These are phyloP conservation scores for Forbesichthys papilliferus DNA, from an alignment of 2,113 vertebrate genomes.

Conservation along the genomic window DNA sequence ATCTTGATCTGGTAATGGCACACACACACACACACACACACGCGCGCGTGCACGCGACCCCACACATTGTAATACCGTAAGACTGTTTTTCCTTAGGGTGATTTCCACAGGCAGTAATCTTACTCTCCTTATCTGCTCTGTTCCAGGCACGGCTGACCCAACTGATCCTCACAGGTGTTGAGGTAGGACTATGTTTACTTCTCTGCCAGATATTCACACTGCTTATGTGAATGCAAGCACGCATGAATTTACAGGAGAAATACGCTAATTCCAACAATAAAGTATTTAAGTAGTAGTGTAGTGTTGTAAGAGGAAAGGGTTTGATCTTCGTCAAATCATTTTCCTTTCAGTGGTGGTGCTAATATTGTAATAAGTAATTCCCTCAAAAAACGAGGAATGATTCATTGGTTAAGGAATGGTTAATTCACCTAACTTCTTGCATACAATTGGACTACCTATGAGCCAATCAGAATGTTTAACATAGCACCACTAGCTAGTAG, in stretches of 20 bases:
- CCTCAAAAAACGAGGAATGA: too few species aligned
- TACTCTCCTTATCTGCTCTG: conserved; percentile 49
- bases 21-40: not conserved
- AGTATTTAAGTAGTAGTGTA: conserved; percentile 27
- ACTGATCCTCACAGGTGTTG: conserved; percentile 56
- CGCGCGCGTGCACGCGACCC: not conserved
- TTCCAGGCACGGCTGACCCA: conserved; percentile 56
- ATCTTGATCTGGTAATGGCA: too few species aligned
- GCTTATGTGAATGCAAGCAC: conserved; percentile 22
- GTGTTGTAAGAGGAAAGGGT: too few species aligned
- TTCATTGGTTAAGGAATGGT: too few species aligned
- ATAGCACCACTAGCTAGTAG: too few species aligned
- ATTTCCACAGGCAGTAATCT: conserved; percentile 32
- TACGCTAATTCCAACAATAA: conserved; percentile 16
- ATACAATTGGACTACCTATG: too few species aligned
- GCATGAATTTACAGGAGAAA: conserved; percentile 26
- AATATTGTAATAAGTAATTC: too few species aligned
- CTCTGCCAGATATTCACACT: conserved; percentile 18
- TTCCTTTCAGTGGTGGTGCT: too few species aligned
- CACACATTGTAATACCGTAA: not conserved
- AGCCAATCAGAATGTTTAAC: too few species aligned
- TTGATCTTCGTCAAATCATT: too few species aligned
- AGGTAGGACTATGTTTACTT: conserved; percentile 48
- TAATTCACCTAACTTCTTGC: too few species aligned
- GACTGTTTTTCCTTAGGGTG: not conserved